A percentile compares a stretch with the other conserved stretches of the same genome.
These are phyloP conservation scores for Selenia dentaria DNA, from an alignment of 2,888 invertebrate species.

Conservation along the genomic window DNA sequence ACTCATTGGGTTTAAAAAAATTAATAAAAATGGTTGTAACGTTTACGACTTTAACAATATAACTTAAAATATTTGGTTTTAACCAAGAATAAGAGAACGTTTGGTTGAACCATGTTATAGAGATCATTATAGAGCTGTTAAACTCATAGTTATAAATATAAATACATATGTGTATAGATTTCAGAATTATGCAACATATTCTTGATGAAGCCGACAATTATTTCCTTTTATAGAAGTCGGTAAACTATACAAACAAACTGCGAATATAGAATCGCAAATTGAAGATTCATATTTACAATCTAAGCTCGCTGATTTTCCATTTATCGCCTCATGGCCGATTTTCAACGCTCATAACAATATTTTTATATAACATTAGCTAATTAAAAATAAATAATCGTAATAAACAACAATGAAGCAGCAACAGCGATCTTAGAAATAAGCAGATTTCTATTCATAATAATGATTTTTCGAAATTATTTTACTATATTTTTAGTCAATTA, in stretches of 20 bases:
- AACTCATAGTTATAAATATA: no score
- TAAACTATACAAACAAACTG: no score
- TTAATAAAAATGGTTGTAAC: no score
- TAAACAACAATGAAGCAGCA: background rate
- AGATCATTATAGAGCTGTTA: background rate
- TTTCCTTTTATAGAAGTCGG: no score
- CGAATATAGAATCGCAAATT: no score
- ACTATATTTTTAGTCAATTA: background rate
- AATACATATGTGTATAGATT: no score
- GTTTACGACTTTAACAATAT: no score
- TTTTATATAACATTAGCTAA: background rate
- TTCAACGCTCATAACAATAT: constrained; percentile 1
- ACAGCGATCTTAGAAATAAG: background rate
- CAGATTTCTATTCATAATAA: background rate
- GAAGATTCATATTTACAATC: constrained; percentile 24
- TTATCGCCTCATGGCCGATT: constrained; percentile 7
- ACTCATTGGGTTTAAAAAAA: no score
- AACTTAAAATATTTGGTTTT: background rate
- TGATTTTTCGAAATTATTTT: background rate
- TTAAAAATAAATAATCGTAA: background rate
- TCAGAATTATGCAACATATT: no score
- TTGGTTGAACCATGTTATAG: constrained; percentile 2
- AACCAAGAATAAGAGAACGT: constrained; percentile 3
- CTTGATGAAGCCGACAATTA: no score
- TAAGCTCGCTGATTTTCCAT: constrained; percentile 30